Evolutionary conservation across 2,797 vertebrate genomes (phyloP).

Genomic region (Sebastes aleutianus): DNA sequence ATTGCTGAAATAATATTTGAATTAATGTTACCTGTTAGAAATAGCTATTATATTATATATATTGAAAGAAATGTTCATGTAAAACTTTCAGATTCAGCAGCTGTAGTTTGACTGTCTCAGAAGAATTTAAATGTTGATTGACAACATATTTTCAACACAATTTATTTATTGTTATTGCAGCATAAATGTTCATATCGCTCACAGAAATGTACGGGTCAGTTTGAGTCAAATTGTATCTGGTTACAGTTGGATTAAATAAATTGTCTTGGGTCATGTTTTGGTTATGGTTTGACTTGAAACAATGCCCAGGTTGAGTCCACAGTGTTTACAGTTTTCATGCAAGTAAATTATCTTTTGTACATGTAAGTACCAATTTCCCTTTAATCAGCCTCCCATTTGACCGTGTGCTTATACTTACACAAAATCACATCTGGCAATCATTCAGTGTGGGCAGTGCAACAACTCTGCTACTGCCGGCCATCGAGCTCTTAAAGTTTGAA

Average conservation of each 20-base stretch:
- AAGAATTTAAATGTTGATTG: neutral
- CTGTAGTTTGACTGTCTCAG: neutral
- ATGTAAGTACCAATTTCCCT: conserved; percentile 4
- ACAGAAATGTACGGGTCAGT: neutral
- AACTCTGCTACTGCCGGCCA: neutral
- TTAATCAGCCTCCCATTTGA: neutral
- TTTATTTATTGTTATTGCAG: neutral
- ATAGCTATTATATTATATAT: neutral
- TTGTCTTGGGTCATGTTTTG: neutral
- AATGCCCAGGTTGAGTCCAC: neutral
- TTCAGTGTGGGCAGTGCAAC: neutral
- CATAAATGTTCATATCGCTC: neutral
- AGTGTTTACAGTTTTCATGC: neutral
- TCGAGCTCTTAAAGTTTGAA: neutral
- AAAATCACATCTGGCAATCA: conserved; percentile 3
- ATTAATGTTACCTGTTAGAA: neutral
- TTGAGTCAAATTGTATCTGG: neutral
- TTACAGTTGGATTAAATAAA: neutral
- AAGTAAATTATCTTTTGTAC: neutral
- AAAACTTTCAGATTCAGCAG: neutral
- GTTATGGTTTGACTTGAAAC: neutral
- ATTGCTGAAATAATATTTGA: neutral
- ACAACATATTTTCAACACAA: neutral
- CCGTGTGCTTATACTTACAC: neutral
- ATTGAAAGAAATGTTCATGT: neutral